These are phyloP conservation scores for Slavum lentiscoides DNA, from an alignment of 2,888 invertebrate genomes.

Conservation along the genomic window DNA sequence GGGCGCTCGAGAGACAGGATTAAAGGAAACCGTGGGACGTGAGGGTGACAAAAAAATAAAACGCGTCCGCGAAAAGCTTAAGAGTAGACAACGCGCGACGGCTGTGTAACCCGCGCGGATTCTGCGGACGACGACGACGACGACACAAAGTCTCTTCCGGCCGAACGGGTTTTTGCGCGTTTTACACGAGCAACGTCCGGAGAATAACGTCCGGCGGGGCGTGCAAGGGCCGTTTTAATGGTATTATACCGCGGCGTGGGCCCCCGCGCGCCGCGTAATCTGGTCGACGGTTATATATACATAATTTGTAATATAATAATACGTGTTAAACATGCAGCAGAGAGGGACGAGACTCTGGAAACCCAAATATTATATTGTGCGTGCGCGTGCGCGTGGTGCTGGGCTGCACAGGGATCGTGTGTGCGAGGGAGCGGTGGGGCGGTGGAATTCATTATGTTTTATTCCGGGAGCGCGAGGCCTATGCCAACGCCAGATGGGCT, in stretches of 20 bases:
- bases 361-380: neutral
- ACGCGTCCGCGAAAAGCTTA: neutral
- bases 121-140: conserved; percentile 38
- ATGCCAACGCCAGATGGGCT: conserved; percentile 53
- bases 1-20: no score
- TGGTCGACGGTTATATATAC: conserved; percentile 14
- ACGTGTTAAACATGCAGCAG: conserved; percentile 25
- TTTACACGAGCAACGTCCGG: conserved; percentile 7
- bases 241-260: conserved; percentile 6
- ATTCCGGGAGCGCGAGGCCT: conserved; percentile 20
- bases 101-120: neutral
- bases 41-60: neutral
- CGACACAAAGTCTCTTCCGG: conserved; percentile 20
- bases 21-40: neutral
- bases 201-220: neutral
- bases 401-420: no score
- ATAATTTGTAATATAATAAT: conserved; percentile 49
- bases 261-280: conserved; percentile 26
- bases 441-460: conserved; percentile 39
- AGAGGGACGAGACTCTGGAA: conserved; percentile 34
- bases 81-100: neutral
- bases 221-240: conserved; percentile 26
- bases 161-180: conserved; percentile 25
- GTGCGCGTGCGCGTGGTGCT: neutral
- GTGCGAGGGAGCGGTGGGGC: neutral